Evolutionary conservation across 1,140 invertebrate genomes (phyloP).

Genomic region (Chironomus tepperi): DNA sequence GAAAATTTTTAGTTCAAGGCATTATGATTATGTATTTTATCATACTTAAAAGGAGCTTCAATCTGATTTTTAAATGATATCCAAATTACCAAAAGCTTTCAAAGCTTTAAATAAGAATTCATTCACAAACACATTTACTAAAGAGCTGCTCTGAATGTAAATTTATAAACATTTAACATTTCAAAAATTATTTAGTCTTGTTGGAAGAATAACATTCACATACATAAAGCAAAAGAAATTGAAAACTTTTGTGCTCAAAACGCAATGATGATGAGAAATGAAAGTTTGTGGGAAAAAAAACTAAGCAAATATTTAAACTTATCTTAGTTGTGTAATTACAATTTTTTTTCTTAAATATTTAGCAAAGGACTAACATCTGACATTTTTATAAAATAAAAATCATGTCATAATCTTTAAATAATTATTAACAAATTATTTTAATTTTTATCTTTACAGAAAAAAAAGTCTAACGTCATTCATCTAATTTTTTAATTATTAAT

Average conservation of each 20-base stretch:
- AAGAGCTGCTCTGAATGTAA: neutral
- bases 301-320: neutral
- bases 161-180: too few relatives aligned
- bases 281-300: neutral
- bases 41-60: neutral
- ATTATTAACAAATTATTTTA: neutral
- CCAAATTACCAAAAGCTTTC: neutral
- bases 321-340: too few relatives aligned
- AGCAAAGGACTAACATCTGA: too few relatives aligned
- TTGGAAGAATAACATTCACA: neutral
- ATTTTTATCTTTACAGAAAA: neutral
- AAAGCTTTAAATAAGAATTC: neutral
- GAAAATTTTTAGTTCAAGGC: slow-evolving; percentile 4
- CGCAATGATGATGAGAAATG: slow-evolving; percentile 3
- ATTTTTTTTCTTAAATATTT: too few relatives aligned
- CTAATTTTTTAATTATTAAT: neutral
- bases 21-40: neutral
- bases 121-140: neutral
- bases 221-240: neutral
- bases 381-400: too few relatives aligned
- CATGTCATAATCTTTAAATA: too few relatives aligned
- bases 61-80: neutral
- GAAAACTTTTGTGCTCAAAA: neutral
- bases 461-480: too few relatives aligned
- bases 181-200: too few relatives aligned